A percentile compares a stretch with the other conserved stretches of the same genome.
Conservation (phyloP, 2,888 invertebrate species). For the Noctua janthe region DNA sequence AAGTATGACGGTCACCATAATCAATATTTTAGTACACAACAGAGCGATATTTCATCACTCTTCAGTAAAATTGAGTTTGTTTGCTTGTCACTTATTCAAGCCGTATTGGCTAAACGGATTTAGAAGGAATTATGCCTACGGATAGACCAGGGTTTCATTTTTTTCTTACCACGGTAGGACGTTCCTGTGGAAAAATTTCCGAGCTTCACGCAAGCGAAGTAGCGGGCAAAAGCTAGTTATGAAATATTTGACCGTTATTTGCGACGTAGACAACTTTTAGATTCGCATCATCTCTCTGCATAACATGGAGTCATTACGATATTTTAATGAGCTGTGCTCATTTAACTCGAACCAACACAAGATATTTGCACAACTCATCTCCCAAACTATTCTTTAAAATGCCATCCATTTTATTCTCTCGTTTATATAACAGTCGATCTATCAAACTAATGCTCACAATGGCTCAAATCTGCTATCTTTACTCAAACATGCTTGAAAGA, state of each 20-base stretch:
- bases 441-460: slow-evolving; percentile 23
- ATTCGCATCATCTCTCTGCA: no score
- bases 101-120: not conserved
- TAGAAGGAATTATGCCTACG: not conserved
- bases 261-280: no score
- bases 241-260: no score
- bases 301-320: no score
- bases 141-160: not conserved
- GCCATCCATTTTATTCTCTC: slow-evolving; percentile 1
- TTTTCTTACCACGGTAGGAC: no score
- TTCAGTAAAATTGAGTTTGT: not conserved
- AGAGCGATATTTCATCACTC: not conserved
- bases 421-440: slow-evolving; percentile 9
- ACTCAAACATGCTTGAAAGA: slow-evolving; percentile 34
- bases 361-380: not conserved
- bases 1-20: not conserved
- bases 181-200: not conserved
- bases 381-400: not conserved
- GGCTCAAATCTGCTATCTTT: slow-evolving; percentile 30
- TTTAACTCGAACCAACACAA: no score
- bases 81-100: not conserved
- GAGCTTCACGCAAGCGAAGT: not conserved
- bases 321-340: no score
- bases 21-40: not conserved
- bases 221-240: no score